A percentile compares a stretch with the other conserved stretches of the same genome.
Conservation (phyloP, 1,140 invertebrate species). For the Physella acuta region DNA sequence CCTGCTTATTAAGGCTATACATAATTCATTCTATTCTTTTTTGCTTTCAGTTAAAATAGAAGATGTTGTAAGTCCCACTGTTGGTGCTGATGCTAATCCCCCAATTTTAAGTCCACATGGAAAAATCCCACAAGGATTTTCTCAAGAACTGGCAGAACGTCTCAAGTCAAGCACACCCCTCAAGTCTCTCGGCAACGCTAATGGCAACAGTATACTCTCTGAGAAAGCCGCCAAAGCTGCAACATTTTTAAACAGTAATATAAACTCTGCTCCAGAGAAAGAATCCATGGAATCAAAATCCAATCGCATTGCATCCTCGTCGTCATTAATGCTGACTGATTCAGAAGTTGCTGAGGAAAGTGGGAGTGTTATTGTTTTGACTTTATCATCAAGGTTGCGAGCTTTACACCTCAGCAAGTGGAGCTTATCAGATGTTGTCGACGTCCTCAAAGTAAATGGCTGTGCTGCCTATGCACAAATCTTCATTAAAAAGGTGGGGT, state of each 20-base stretch:
- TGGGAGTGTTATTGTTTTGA: constrained; percentile 11
- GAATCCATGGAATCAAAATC: constrained; percentile 14
- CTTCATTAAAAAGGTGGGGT: constrained; percentile 73
- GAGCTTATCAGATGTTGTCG: constrained; percentile 80
- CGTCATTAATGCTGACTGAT: constrained; percentile 7
- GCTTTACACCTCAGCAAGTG: constrained; percentile 68
- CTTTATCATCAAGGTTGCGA: constrained; percentile 3
- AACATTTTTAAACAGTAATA: neutral
- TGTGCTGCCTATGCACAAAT: constrained; percentile 85
- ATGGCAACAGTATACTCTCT: neutral
- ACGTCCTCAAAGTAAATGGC: constrained; percentile 85
- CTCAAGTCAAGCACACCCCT: constrained; percentile 1
- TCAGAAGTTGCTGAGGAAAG: neutral
- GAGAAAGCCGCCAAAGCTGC: constrained; percentile 6
- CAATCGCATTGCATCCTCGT: constrained; percentile 7
- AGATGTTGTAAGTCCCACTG: neutral
- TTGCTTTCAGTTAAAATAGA: constrained; percentile 12
- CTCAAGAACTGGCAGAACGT: constrained; percentile 18
- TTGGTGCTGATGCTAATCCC: neutral
- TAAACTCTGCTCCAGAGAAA: neutral
- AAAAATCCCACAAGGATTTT: constrained; percentile 11
- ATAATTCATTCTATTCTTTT: too few species aligned
- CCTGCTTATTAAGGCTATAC: too few species aligned
- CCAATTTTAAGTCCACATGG: constrained; percentile 16
- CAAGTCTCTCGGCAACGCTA: neutral